phyloP scores from a whole-genome alignment of 2,113 vertebrate species.

The Mungos mungo region DNA sequence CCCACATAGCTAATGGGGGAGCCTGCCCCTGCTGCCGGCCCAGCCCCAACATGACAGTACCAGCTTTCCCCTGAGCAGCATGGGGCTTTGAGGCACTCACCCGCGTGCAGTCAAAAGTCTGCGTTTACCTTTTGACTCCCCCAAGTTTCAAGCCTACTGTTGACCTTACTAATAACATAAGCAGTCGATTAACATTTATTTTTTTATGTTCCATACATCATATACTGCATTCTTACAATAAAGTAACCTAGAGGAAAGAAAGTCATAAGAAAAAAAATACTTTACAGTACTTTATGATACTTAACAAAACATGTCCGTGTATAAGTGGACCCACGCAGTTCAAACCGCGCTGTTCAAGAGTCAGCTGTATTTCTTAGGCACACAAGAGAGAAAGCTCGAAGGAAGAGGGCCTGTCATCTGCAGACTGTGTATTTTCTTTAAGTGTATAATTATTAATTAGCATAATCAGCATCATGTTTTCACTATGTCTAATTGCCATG shows the following conservation, averaged over 20 bases:
- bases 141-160: background rate
- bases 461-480: background rate
- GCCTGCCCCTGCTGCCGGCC: background rate
- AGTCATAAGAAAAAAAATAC: background rate
- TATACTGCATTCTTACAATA: background rate
- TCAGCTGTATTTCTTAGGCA: background rate
- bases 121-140: background rate
- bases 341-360: background rate
- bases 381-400: background rate
- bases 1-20: background rate
- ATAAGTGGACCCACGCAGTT: background rate
- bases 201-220: background rate
- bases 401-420: background rate
- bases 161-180: background rate
- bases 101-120: background rate
- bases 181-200: background rate
- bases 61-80: background rate
- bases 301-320: background rate
- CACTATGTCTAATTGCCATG: background rate
- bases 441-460: background rate
- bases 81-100: background rate
- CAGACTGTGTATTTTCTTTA: background rate
- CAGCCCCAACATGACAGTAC: background rate
- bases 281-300: background rate
- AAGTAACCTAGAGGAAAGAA: background rate